These are phyloP conservation scores for Odontomyia ornata DNA, from an alignment of 2,888 invertebrate species.

Conservation along the genomic window DNA sequence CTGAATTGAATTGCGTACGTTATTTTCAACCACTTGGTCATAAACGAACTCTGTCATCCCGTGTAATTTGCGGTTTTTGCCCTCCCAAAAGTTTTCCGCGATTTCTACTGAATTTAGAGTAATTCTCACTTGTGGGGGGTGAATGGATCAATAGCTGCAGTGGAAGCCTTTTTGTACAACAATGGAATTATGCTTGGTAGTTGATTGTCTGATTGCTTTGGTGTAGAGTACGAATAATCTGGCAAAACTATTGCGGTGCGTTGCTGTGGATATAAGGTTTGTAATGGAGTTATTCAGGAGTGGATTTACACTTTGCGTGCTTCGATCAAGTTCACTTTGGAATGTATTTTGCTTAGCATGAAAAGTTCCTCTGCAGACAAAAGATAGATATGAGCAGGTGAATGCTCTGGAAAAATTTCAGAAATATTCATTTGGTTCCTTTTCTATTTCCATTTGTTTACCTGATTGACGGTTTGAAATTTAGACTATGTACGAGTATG, in stretches of 20 bases:
- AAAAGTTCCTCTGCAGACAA: not conserved
- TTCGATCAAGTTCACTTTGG: too few relatives aligned
- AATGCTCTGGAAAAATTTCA: too few relatives aligned
- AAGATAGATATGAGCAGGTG: too few relatives aligned
- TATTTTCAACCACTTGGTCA: not conserved
- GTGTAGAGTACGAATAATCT: not conserved
- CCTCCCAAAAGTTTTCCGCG: not conserved
- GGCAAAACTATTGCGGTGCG: not conserved
- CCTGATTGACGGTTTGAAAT: too few relatives aligned
- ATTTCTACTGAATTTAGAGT: not conserved
- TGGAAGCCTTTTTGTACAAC: not conserved
- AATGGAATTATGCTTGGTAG: not conserved
- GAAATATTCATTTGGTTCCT: too few relatives aligned
- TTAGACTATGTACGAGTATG: too few relatives aligned
- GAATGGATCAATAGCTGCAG: not conserved
- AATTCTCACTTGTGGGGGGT: not conserved
- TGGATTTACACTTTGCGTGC: too few relatives aligned
- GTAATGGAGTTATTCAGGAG: not conserved
- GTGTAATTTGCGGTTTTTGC: not conserved
- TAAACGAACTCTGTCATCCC: not conserved
- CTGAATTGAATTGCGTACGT: slow-evolving; percentile 3
- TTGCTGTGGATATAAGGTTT: not conserved
- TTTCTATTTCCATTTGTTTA: too few relatives aligned
- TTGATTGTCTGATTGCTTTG: not conserved
- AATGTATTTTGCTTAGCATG: too few relatives aligned